Evolutionary conservation across 2,797 vertebrate genomes (phyloP), one percentile per base, ranked within the genome.

Genomic region (Craterocephalus amniculus): DNA sequence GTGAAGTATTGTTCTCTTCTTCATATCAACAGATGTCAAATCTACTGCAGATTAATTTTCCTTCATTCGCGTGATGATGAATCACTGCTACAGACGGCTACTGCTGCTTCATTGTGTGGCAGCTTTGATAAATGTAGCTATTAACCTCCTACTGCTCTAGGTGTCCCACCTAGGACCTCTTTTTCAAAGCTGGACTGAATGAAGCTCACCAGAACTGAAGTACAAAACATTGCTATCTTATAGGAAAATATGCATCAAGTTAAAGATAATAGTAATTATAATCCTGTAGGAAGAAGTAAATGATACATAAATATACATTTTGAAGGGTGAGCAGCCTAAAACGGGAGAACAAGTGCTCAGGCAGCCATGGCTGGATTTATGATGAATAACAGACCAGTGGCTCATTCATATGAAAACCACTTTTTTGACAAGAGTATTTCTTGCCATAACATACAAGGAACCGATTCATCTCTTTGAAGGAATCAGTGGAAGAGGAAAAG

Each of bases 111-210:
- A 84, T 83, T 87, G 77, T 83, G 83, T 86, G 89, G 87, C 91
- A 92, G 85, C 79, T 88, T 83, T 92, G 89, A 92, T 91, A 80
- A 92, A 92, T 92, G 87, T 81, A 84, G 76, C 84, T 79, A 93
- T 93, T 93, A 92, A 89, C 88, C 88, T 89, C 80, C 81, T 63
- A 36, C 79, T 75, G 89, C 85, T 90, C 76, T 70, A 68, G 76
- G 81, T 89, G 79, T 89, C 87, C 89, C 84, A 87, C 83, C 80
- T 79, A 77, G 76, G 76, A 67, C 78, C 61, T 85, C 72, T 40
- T 35, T 55, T 52, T 63, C 56, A 68, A 59, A 55, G 67, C 63
- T 65, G 43, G 52, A 70, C 65, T 26, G 62, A 75, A 49, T 55
- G 35, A 76, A 57, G 58, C 68, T 80, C 45, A 71, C 40, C 65